Evolutionary conservation across 2,888 invertebrate genomes (phyloP).

Genomic region (Hololepta plana): DNA sequence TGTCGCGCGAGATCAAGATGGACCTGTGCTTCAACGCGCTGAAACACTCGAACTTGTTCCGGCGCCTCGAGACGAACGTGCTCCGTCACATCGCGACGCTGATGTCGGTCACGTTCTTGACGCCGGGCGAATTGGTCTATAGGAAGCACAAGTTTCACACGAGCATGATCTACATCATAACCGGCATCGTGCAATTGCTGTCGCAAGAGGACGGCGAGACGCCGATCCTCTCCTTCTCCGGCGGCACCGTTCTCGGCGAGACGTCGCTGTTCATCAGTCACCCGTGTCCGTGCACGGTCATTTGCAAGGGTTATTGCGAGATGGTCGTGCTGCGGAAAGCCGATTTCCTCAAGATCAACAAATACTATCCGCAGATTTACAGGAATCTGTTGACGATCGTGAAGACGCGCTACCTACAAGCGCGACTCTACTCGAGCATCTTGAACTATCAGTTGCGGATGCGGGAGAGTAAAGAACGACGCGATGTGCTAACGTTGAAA

Average conservation of each 20-base stretch:
- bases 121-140: slow-evolving; percentile 13
- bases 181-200: slow-evolving; percentile 13
- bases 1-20: slow-evolving; percentile 10
- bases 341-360: slow-evolving; percentile 10
- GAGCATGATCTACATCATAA: slow-evolving; percentile 13
- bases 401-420: slow-evolving; percentile 7
- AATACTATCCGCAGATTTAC: slow-evolving; percentile 11
- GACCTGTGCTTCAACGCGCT: slow-evolving; percentile 12
- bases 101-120: slow-evolving; percentile 10
- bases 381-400: slow-evolving; percentile 7
- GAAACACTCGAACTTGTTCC: slow-evolving; percentile 13
- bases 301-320: slow-evolving; percentile 13
- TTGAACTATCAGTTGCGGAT: slow-evolving; percentile 3
- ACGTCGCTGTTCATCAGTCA: slow-evolving; percentile 10
- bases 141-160: slow-evolving; percentile 9
- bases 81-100: slow-evolving; percentile 10
- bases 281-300: slow-evolving; percentile 11
- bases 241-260: slow-evolving; percentile 13
- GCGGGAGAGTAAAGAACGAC: slow-evolving; percentile 2
- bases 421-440: slow-evolving; percentile 3
- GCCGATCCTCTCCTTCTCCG: slow-evolving; percentile 13
- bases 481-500: slow-evolving; percentile 8
- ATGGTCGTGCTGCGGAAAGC: slow-evolving; percentile 10
- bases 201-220: slow-evolving; percentile 15
- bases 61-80: slow-evolving; percentile 10